Conservation (phyloP, 2,888 invertebrate genomes). For the Melanophora roralis region DNA sequence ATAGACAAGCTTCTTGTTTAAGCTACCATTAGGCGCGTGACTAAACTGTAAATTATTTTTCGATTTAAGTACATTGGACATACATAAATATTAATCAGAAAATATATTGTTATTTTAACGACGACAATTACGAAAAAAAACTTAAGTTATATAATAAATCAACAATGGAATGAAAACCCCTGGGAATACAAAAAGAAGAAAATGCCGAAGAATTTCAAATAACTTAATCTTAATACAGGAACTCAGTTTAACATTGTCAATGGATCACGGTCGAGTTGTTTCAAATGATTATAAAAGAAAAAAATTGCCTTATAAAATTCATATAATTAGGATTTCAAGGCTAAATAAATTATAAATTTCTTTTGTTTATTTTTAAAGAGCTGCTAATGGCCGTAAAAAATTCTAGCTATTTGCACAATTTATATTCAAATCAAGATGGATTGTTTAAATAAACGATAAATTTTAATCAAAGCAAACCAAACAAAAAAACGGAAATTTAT, state of each 20-base stretch:
- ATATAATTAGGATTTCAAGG: neutral
- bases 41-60: constrained; percentile 24
- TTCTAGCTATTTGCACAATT: neutral
- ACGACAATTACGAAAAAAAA: neutral
- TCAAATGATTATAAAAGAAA: too few relatives aligned
- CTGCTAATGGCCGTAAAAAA: too few relatives aligned
- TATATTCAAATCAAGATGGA: neutral
- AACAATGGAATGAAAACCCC: neutral
- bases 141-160: neutral
- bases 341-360: neutral
- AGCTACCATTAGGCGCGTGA: constrained; percentile 15
- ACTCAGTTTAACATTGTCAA: too few relatives aligned
- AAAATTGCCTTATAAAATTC: constrained; percentile 7
- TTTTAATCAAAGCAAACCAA: neutral
- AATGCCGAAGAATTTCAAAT: neutral
- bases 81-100: constrained; percentile 10
- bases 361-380: neutral
- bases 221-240: too few relatives aligned
- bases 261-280: too few relatives aligned
- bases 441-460: neutral
- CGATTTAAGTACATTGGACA: neutral
- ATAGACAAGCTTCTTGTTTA: neutral
- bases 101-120: neutral
- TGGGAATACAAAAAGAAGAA: neutral
- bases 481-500: too few relatives aligned